phyloP scores from a whole-genome alignment of 2,888 invertebrate species.

The Tineola bisselliella region DNA sequence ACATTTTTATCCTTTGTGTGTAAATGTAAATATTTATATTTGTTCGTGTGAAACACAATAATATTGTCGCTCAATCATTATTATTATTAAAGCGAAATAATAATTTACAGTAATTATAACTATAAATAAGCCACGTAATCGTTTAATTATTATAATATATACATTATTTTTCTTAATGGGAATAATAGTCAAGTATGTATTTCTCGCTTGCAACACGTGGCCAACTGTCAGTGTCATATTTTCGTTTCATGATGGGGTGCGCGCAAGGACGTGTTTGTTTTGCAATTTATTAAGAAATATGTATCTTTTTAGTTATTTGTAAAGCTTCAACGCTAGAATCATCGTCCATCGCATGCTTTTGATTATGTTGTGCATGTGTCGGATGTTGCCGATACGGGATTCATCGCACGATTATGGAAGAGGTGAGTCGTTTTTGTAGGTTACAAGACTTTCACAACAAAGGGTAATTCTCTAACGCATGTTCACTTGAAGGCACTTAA shows the following conservation, averaged over 20 bases:
- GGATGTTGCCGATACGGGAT: slow-evolving; percentile 46
- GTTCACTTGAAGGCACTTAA: slow-evolving; percentile 52
- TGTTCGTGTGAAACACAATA: too few species aligned
- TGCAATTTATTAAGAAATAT: not conserved
- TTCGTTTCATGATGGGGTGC: slow-evolving; percentile 3
- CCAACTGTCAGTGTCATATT: not conserved
- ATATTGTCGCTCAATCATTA: too few species aligned
- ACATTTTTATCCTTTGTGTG: too few species aligned
- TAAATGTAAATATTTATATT: too few species aligned
- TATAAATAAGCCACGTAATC: too few species aligned
- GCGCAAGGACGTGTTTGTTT: slow-evolving; percentile 5
- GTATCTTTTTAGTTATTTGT: slow-evolving; percentile 1
- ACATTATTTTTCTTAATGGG: too few species aligned
- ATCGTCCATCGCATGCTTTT: not conserved
- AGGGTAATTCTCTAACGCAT: not conserved
- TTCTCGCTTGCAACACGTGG: too few species aligned
- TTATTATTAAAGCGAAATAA: too few species aligned
- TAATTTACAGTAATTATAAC: too few species aligned
- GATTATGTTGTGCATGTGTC: slow-evolving; percentile 53
- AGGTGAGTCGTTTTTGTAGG: slow-evolving; percentile 32
- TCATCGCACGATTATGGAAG: slow-evolving; percentile 56
- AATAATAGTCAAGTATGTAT: too few species aligned
- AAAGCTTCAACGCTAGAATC: not conserved
- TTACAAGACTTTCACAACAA: slow-evolving; percentile 6
- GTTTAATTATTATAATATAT: too few species aligned